A percentile compares a stretch with the other conserved stretches of the same genome.
Conservation (phyloP, 2,888 invertebrate species). For the Clitarchus hookeri region DNA sequence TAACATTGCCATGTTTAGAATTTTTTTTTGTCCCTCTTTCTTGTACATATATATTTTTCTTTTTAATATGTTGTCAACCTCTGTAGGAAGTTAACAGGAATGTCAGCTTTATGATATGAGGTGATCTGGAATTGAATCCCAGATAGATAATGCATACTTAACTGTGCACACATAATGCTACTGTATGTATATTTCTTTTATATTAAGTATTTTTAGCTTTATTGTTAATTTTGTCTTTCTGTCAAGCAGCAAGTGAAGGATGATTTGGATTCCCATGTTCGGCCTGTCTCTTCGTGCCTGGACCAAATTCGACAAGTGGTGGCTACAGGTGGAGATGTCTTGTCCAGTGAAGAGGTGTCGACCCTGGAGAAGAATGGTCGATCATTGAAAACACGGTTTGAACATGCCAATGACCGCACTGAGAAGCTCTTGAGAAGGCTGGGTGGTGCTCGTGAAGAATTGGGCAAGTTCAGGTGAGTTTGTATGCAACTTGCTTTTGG, state of each 20-base stretch:
- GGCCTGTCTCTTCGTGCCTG: slow-evolving; percentile 81
- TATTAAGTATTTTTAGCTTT: too few relatives aligned
- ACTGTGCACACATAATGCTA: too few relatives aligned
- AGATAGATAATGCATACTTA: too few relatives aligned
- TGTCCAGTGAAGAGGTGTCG: slow-evolving; percentile 89
- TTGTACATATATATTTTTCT: too few relatives aligned
- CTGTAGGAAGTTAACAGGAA: too few relatives aligned
- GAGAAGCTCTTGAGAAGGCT: slow-evolving; percentile 77
- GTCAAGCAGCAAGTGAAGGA: slow-evolving; percentile 79
- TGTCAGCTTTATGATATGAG: too few relatives aligned
- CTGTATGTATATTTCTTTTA: too few relatives aligned
- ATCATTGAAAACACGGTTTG: slow-evolving; percentile 79
- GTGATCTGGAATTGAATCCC: too few relatives aligned
- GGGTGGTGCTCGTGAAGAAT: slow-evolving; percentile 80
- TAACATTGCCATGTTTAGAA: too few relatives aligned
- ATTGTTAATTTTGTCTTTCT: background rate
- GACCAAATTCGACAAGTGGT: slow-evolving; percentile 91
- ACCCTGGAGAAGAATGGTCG: slow-evolving; percentile 86
- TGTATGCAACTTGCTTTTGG: too few relatives aligned
- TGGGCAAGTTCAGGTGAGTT: slow-evolving; percentile 76
- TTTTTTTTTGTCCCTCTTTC: too few relatives aligned
- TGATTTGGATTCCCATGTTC: slow-evolving; percentile 83
- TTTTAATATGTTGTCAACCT: too few relatives aligned
- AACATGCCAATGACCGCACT: slow-evolving; percentile 78
- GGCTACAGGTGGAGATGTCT: slow-evolving; percentile 86